Percentiles rank a stretch among this genome's conserved stretches.
phyloP scores from a whole-genome alignment of 2,797 vertebrate genomes.

The Alosa sapidissima region DNA sequence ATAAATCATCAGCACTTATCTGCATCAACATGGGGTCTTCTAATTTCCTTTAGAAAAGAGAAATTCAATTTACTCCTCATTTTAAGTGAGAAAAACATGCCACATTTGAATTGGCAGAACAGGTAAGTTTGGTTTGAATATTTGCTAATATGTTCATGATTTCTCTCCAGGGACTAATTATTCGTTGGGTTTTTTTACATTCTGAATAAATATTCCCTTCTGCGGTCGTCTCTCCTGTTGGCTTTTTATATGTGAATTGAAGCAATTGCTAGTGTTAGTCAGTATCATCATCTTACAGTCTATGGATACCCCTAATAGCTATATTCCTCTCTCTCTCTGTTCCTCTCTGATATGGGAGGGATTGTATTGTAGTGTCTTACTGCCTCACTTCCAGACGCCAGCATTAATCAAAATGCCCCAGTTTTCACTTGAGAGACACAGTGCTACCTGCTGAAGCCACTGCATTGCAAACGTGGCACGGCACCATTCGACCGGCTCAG shows the following conservation, averaged over 20 bases:
- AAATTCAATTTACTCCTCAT: background rate
- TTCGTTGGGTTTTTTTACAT: conserved; percentile 55
- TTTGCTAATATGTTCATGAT: conserved; percentile 44
- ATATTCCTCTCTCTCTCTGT: background rate
- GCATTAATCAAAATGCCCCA: conserved; percentile 70
- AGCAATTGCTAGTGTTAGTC: conserved; percentile 37
- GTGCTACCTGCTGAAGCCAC: conserved; percentile 39
- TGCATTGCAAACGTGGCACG: conserved; percentile 43
- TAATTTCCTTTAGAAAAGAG: background rate
- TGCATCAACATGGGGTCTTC: background rate
- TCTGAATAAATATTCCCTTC: conserved; percentile 51
- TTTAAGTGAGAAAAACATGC: background rate
- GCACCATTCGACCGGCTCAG: conserved; percentile 40
- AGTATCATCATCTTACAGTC: background rate
- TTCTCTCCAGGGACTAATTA: conserved; percentile 67
- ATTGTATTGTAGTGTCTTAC: conserved; percentile 45
- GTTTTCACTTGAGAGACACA: conserved; percentile 49
- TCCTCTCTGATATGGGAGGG: background rate
- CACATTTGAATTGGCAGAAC: background rate
- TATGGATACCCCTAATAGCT: conserved; percentile 9
- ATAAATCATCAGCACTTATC: background rate
- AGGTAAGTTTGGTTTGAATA: conserved; percentile 31
- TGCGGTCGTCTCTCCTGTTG: conserved; percentile 37
- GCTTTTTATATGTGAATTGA: conserved; percentile 38
- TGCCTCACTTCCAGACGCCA: conserved; percentile 48